Evolutionary conservation across 1,140 invertebrate species (phyloP).

Genomic region (Andricus grossulariae): DNA sequence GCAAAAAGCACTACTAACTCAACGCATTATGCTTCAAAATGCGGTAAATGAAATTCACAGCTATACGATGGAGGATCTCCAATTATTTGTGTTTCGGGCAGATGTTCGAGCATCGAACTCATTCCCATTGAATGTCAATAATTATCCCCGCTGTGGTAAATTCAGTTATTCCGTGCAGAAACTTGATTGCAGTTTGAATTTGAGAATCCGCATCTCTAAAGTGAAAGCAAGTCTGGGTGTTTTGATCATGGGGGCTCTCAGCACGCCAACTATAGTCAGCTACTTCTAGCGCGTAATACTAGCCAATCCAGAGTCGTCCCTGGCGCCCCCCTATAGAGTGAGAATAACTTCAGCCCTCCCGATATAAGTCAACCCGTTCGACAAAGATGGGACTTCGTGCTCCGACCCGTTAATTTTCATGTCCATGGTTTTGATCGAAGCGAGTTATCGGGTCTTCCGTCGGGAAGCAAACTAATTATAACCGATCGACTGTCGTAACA

Average conservation of each 20-base stretch:
- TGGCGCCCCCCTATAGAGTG: too few relatives aligned
- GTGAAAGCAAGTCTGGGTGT: not conserved
- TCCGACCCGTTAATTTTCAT: too few relatives aligned
- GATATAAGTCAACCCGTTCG: too few relatives aligned
- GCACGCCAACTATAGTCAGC: too few relatives aligned
- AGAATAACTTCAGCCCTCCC: too few relatives aligned
- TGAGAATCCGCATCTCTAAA: not conserved
- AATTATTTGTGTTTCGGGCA: conserved; percentile 10
- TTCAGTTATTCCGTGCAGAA: conserved; percentile 12
- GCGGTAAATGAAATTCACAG: conserved; percentile 11
- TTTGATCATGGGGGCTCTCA: too few relatives aligned
- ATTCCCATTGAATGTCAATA: conserved; percentile 26
- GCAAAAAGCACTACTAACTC: not conserved
- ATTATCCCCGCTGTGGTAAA: not conserved
- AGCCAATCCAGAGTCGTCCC: too few relatives aligned
- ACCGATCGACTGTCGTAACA: conserved; percentile 2
- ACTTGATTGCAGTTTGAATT: conserved; percentile 9
- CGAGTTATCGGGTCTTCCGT: not conserved
- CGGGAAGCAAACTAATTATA: conserved; percentile 20
- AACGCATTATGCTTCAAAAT: conserved; percentile 11
- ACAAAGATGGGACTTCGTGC: too few relatives aligned
- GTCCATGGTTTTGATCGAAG: too few relatives aligned
- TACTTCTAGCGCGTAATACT: too few relatives aligned
- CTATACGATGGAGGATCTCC: not conserved
- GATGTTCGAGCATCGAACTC: conserved; percentile 26